Base-by-base conservation (phyloP, 2,797 vertebrate genomes). In the Danio choprae region DNA sequence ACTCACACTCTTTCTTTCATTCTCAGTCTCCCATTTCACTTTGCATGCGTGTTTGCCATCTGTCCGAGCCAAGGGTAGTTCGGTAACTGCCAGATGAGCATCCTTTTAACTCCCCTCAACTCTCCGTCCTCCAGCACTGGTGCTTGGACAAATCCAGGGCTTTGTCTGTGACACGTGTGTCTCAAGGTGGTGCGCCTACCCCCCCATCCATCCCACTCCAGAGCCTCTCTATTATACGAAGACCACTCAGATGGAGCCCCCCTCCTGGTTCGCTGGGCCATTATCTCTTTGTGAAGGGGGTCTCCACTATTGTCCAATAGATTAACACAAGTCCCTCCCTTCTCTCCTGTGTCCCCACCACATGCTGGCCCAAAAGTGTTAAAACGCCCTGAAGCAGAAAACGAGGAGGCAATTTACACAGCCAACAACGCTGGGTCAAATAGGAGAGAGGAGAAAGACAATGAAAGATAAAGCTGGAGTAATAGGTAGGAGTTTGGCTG, bases 341-440 rank as follows among this genome's bases (percentile, higher is more conserved):
- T 63, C 69, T 81, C 73, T 11, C 41, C 69, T 73, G 73, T 84
- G 74, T 71, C 36, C 50, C 75, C 77, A 86, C 88, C 91, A 84
- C 91, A 91, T 87, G 90, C 87, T 88, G 90, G 87, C 84, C 85
- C 83, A 90, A 89, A 91, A 93, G 89, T 93, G 92, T 90, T 87
- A 90, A 91, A 91, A 91, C 83, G 89, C 89, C 90, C 81, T 90
- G 85, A 91, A 90, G 92, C 91, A 89, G 91, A 92, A 94, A 93
- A 92, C 90, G 87, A 91, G 87, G 84, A 87, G 87, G 82, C 90
- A 92, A 90, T 93, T 92, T 91, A 87, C 67, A 77, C 86, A 82
- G 69, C 69, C 51, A 20, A 41, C 50, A 48, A 43, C 7, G 29
- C 43, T 22, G n/a, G 40, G 74, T 46, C 62, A 56, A 15, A 67